Evolutionary conservation across 2,888 invertebrate genomes (phyloP).

Genomic region (Macaria liturata): DNA sequence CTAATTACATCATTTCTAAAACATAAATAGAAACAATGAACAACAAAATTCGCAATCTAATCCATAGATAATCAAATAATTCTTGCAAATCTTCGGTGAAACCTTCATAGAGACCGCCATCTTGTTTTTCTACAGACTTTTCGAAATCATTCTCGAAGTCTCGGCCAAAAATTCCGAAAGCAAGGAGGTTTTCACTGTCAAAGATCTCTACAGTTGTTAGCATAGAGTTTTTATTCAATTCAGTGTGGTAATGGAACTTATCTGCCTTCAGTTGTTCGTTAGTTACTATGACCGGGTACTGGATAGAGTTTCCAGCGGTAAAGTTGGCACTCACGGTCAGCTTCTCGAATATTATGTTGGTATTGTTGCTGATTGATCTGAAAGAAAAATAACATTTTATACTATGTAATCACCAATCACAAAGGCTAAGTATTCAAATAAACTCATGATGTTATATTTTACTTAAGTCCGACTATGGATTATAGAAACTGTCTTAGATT

Average conservation of each 20-base stretch:
- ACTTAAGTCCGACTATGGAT: no score
- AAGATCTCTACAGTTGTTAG: constrained; percentile 46
- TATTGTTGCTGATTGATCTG: constrained; percentile 55
- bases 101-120: constrained; percentile 46
- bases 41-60: constrained; percentile 61
- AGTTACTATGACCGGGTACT: constrained; percentile 58
- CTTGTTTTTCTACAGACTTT: constrained; percentile 29
- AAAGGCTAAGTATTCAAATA: no score
- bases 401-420: no score
- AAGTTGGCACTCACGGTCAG: constrained; percentile 57
- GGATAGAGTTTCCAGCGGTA: constrained; percentile 41
- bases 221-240: constrained; percentile 32
- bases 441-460: no score
- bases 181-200: constrained; percentile 44
- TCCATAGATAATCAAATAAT: constrained; percentile 73
- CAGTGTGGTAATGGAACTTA: constrained; percentile 43
- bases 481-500: no score
- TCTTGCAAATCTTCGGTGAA: constrained; percentile 60
- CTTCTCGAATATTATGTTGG: constrained; percentile 52
- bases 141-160: constrained; percentile 53
- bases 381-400: constrained; percentile 1
- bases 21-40: constrained; percentile 71
- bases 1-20: constrained; percentile 70
- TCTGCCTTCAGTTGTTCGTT: constrained; percentile 35
- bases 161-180: constrained; percentile 59